Base-by-base conservation (phyloP, 2,888 invertebrate species). In the Eucera pruinosa region DNA sequence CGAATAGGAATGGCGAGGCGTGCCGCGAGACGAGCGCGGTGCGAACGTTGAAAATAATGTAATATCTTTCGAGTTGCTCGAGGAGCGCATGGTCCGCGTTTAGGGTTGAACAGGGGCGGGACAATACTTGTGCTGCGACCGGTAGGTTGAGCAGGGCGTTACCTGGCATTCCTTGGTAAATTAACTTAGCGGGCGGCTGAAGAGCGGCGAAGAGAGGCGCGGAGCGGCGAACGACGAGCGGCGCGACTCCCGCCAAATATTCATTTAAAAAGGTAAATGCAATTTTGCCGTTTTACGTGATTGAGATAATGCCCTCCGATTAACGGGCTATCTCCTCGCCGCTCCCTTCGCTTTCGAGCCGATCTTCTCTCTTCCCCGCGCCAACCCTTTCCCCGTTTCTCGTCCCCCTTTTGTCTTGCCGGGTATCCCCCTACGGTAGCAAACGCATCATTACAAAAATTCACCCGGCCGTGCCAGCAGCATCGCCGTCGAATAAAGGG, bases 131-230 rank as follows among this genome's bases (percentile, higher is more conserved):
- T 82, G 58, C 86, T 60, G 80, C 82, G 84, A 80, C 77, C 61
- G 78, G 89, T 88, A 86, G 86, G 89, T 89, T 85, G 90, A 87
- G 84, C 86, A 90, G 91, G 91, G 92, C 91, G 91, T 90, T 90
- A 89, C 91, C 89, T 89, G 84, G 82, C 91, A 92, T 92, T 92
- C 92, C 91, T 90, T 81, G 89, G 91, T 91, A 91, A 92, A 92
- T 92, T 92, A 92, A 92, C 92, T 92, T 92, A 92, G 91, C 91
- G 89, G 90, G 88, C 90, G 86, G 88, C 86, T 87, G 88, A 93
- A 93, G 75, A 93, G 89, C 82, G 54, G 45, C 68, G 93, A 89
- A 74, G 92, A 91, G 81, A 73, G 94, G 93, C 89, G 95, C 95
- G 65, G 33, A 58, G 33, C 50, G 39, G 39, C 81, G 78, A 94